These are phyloP conservation scores for Spea bombifrons DNA, from an alignment of 2,113 vertebrate species.

Conservation along the genomic window DNA sequence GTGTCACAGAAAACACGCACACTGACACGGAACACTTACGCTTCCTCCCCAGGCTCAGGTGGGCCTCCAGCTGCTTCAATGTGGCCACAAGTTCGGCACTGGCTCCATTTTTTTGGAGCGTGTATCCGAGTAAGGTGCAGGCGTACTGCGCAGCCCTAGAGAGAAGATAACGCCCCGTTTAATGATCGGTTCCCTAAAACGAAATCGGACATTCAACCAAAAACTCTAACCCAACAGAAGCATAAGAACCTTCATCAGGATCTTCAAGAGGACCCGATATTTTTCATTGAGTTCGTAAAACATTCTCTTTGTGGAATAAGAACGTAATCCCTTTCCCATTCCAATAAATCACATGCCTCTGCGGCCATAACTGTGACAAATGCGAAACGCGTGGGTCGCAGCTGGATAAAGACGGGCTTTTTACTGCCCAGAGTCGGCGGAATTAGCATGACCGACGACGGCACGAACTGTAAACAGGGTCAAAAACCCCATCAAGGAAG, in stretches of 20 bases:
- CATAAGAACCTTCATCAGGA: too few species aligned
- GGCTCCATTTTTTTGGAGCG: slow-evolving; percentile 70
- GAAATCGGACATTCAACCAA: neutral
- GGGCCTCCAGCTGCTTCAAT: slow-evolving; percentile 79
- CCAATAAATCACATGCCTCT: neutral
- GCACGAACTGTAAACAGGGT: neutral
- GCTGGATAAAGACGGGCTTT: neutral
- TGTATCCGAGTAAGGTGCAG: slow-evolving; percentile 76
- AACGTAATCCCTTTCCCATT: neutral
- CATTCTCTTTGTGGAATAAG: neutral
- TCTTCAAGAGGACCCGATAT: neutral
- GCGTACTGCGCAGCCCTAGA: slow-evolving; percentile 85
- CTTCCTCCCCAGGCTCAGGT: slow-evolving; percentile 85
- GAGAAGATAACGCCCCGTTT: neutral
- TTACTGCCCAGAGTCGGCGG: neutral
- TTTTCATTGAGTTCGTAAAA: neutral
- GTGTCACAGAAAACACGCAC: neutral
- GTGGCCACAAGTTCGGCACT: slow-evolving; percentile 59
- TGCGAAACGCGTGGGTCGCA: neutral
- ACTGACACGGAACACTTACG: slow-evolving; percentile 67
- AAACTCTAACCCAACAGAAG: neutral
- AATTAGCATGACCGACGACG: neutral
- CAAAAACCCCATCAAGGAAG: too few species aligned
- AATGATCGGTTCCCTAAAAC: neutral
- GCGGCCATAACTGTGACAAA: neutral